Evolutionary conservation across 2,888 invertebrate genomes (phyloP), one percentile per base, ranked within the genome.

Genomic region (Synergus umbraculus): DNA sequence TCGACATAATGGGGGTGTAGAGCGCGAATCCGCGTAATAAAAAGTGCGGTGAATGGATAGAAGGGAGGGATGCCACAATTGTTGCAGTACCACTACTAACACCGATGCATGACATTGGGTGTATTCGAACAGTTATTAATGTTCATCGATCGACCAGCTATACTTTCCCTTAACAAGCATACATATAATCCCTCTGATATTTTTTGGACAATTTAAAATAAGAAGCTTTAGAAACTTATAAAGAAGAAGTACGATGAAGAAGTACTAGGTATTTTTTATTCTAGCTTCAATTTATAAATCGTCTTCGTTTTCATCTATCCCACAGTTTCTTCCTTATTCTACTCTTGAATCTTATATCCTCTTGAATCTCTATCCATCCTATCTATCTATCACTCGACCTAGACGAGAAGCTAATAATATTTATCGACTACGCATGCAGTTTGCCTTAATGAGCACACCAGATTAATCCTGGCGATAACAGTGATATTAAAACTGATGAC

Each of bases 1-100:
- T 77, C 44, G 69, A 63, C 76, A 83, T 82, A 83, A 82, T 83
- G 63, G 67, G 79, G 64, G 78, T 79, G 80, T 79, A 77, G 78
- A 78, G 79, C 67, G 78, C 80, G 77, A 63, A 80, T 63, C 77
- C 44, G 79, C 73, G 78, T 79, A 79, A 83, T 81, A 80, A 79
- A 83, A 83, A 80, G 79, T 63, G 63, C 58, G 49, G 73, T 77
- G 78, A 83, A 80, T 78, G 78, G 79, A 60, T 73, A 66, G 77
- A 54, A n/a, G 65, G 64, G 79, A 83, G 65, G 64, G 69, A 78
- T 78, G 77, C 37, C 37, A 49, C 65, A 60, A 54, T 65, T 66
- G 79, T 77, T n/a, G 9, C 49, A 69, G 78, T 73, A 58, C 54
- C 65, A 77, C 66, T 18, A 5, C 66, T 44, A 41, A 9, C n/a